Conservation (phyloP, 2,797 vertebrate species). For the Chelon auratus region DNA sequence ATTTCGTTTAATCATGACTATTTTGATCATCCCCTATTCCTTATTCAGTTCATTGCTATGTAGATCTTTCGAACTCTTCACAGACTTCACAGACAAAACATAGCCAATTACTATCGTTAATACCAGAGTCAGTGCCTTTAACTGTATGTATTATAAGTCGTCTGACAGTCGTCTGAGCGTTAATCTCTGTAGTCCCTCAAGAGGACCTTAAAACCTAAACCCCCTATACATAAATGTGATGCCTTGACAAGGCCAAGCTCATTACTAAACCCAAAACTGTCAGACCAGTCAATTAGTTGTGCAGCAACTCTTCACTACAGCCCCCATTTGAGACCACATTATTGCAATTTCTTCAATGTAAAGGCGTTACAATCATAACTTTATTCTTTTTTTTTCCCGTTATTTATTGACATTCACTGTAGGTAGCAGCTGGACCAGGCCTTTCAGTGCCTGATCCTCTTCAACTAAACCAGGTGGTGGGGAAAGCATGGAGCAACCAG, state of each 20-base stretch:
- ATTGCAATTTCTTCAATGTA: not conserved
- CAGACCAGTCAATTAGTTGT: not conserved
- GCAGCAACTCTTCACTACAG: not conserved
- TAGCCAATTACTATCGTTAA: not conserved
- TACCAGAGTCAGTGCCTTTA: not conserved
- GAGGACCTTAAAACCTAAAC: not conserved
- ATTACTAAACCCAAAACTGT: too few species aligned
- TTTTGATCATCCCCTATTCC: not conserved
- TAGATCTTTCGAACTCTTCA: not conserved
- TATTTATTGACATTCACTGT: not conserved
- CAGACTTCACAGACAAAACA: not conserved
- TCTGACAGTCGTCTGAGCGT: not conserved
- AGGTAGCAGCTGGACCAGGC: not conserved
- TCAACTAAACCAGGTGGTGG: slow-evolving; percentile 13
- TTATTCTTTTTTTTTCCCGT: not conserved
- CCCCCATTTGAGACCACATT: slow-evolving; percentile 3
- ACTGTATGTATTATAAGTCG: not conserved
- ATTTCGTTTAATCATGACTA: not conserved
- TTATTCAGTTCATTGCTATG: not conserved
- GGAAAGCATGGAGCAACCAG: slow-evolving; percentile 1
- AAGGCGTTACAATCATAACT: not conserved
- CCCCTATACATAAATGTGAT: not conserved
- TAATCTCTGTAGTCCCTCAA: too few species aligned
- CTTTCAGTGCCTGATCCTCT: slow-evolving; percentile 9
- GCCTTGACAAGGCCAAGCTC: not conserved